These are phyloP conservation scores for Dasysyrphus albostriatus DNA, from an alignment of 2,888 invertebrate genomes.

Conservation along the genomic window DNA sequence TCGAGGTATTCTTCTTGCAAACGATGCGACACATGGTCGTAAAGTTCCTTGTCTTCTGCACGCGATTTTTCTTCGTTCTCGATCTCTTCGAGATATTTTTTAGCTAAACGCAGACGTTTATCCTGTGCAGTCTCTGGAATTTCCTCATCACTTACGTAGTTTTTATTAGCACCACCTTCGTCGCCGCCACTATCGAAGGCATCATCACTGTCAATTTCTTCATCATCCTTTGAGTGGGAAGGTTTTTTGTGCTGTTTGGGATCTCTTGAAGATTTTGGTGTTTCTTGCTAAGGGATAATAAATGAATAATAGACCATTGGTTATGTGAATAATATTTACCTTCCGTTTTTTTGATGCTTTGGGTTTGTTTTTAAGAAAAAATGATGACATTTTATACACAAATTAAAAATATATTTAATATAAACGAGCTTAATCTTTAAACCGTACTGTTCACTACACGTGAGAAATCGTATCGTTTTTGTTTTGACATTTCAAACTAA, in stretches of 20 bases:
- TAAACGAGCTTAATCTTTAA: slow-evolving; percentile 47
- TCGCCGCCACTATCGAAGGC: slow-evolving; percentile 84
- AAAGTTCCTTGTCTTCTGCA: slow-evolving; percentile 87
- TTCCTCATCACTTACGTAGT: slow-evolving; percentile 80
- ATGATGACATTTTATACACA: slow-evolving; percentile 84
- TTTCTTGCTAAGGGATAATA: slow-evolving; percentile 40
- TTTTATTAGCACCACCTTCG: slow-evolving; percentile 69
- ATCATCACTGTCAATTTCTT: slow-evolving; percentile 88
- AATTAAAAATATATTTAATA: slow-evolving; percentile 16
- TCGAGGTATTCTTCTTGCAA: slow-evolving; percentile 94
- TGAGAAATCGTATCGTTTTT: slow-evolving; percentile 57
- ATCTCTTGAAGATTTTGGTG: slow-evolving; percentile 53
- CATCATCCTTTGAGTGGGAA: slow-evolving; percentile 83
- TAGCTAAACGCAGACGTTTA: slow-evolving; percentile 94
- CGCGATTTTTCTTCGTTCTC: slow-evolving; percentile 91
- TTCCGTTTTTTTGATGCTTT: slow-evolving; percentile 86
- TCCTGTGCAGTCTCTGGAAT: slow-evolving; percentile 93
- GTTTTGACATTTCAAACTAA: slow-evolving; percentile 71
- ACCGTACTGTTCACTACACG: slow-evolving; percentile 46
- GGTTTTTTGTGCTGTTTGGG: slow-evolving; percentile 74
- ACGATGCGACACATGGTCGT: slow-evolving; percentile 87
- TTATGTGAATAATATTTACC: slow-evolving; percentile 76
- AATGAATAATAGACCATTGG: slow-evolving; percentile 25
- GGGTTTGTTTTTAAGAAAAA: slow-evolving; percentile 86
- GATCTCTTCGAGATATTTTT: slow-evolving; percentile 94